phyloP scores from a whole-genome alignment of 2,113 vertebrate species.

The Megalops atlanticus region DNA sequence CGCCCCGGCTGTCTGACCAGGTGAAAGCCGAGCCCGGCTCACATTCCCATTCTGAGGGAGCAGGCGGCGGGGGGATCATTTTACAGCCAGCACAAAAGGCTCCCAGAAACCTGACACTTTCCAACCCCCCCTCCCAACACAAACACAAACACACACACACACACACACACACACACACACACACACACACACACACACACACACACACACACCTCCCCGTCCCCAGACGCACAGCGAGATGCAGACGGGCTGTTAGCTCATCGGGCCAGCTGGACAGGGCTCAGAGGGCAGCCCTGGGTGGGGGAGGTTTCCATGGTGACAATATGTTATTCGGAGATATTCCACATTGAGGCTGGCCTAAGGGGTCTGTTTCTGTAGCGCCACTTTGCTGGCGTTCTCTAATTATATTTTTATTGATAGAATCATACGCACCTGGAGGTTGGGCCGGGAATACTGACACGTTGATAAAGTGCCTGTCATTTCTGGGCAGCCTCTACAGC shows the following conservation, averaged over 20 bases:
- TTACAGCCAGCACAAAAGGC: slow-evolving; percentile 42
- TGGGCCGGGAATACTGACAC: too few species aligned
- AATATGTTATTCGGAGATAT: too few species aligned
- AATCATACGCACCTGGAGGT: too few species aligned
- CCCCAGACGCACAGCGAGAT: background rate
- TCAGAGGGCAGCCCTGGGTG: background rate
- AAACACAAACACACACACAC: background rate
- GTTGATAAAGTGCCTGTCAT: too few species aligned
- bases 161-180: background rate
- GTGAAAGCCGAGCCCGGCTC: slow-evolving; percentile 35
- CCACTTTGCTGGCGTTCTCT: too few species aligned
- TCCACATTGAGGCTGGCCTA: too few species aligned
- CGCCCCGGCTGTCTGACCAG: slow-evolving; percentile 25
- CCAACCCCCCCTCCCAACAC: slow-evolving; percentile 14
- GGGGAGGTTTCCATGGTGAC: background rate
- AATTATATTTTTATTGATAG: too few species aligned
- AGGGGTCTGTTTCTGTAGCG: too few species aligned
- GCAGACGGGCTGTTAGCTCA: slow-evolving; percentile 9
- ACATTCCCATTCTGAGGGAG: slow-evolving; percentile 23
- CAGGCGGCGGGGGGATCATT: slow-evolving; percentile 25
- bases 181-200: background rate
- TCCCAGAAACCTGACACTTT: slow-evolving; percentile 36
- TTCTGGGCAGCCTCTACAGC: too few species aligned
- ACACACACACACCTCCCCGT: background rate
- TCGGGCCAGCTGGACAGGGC: background rate